phyloP scores from a whole-genome alignment of 2,888 invertebrate genomes.

The Dyspetes luteomarginatus region DNA sequence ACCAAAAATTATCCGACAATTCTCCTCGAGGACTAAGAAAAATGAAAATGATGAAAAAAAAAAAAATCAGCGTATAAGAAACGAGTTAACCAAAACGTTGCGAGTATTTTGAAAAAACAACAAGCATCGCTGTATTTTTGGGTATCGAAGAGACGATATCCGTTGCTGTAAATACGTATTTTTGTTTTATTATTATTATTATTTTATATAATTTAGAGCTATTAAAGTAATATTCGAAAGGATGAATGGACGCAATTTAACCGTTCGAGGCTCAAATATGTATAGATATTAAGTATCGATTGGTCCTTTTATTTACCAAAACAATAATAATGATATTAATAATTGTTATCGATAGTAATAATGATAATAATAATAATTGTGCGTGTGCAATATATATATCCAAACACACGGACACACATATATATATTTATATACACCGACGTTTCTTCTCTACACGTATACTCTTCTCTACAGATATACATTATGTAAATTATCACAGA shows the following conservation, averaged over 20 bases:
- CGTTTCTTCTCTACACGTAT: conserved; percentile 57
- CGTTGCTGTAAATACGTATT: neutral
- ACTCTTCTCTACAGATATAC: conserved; percentile 56
- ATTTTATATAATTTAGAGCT: neutral
- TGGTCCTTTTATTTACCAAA: conserved; percentile 67
- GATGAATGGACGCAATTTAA: neutral
- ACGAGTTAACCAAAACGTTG: neutral
- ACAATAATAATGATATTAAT: conserved; percentile 60
- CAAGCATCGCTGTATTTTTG: neutral
- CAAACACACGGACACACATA: conserved; percentile 56
- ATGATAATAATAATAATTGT: conserved; percentile 58
- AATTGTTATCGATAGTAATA: conserved; percentile 23
- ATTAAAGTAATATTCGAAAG: neutral
- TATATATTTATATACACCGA: conserved; percentile 61
- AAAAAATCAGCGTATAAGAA: neutral
- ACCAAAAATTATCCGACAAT: too few relatives aligned
- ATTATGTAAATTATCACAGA: conserved; percentile 71
- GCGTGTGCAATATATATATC: conserved; percentile 57
- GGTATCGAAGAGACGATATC: neutral
- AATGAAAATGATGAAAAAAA: neutral
- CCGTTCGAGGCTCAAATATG: conserved; percentile 11
- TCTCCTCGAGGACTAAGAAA: too few relatives aligned
- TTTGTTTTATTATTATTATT: too few relatives aligned
- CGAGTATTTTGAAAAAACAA: neutral
- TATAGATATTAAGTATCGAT: conserved; percentile 53